A percentile compares a stretch with the other conserved stretches of the same genome.
phyloP scores from a whole-genome alignment of 2,113 vertebrate species.

The Leucoraja erinaceus region DNA sequence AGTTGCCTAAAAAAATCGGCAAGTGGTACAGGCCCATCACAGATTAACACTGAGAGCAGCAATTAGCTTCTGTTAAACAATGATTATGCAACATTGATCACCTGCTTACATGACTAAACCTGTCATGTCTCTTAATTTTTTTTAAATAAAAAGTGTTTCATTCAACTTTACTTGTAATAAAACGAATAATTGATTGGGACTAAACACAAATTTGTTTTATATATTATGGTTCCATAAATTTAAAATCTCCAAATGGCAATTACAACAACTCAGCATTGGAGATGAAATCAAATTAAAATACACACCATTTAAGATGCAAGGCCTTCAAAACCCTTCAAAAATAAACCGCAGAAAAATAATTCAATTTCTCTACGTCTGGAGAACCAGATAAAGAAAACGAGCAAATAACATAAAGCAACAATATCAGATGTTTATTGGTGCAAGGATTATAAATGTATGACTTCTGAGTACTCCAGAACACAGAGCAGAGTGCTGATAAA shows the following conservation, averaged over 20 bases:
- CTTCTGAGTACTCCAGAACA: background rate
- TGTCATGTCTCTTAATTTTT: no score
- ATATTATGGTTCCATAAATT: background rate
- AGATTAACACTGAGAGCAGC: background rate
- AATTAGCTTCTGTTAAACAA: background rate
- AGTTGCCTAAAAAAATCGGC: no score
- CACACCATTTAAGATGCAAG: background rate
- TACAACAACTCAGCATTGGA: background rate
- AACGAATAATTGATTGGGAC: no score
- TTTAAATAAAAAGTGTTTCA: no score
- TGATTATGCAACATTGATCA: background rate
- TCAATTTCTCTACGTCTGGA: background rate
- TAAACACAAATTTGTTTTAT: background rate
- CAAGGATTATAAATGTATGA: background rate
- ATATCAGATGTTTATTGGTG: background rate
- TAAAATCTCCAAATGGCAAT: background rate
- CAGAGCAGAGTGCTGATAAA: background rate
- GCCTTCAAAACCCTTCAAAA: background rate
- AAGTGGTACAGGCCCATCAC: no score
- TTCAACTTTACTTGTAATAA: no score
- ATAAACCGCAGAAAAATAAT: background rate
- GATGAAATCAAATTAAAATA: background rate
- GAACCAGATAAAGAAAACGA: background rate
- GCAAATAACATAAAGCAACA: background rate
- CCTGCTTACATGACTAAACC: background rate